phyloP scores from a whole-genome alignment of 2,888 invertebrate species.

The Volucella inflata region DNA sequence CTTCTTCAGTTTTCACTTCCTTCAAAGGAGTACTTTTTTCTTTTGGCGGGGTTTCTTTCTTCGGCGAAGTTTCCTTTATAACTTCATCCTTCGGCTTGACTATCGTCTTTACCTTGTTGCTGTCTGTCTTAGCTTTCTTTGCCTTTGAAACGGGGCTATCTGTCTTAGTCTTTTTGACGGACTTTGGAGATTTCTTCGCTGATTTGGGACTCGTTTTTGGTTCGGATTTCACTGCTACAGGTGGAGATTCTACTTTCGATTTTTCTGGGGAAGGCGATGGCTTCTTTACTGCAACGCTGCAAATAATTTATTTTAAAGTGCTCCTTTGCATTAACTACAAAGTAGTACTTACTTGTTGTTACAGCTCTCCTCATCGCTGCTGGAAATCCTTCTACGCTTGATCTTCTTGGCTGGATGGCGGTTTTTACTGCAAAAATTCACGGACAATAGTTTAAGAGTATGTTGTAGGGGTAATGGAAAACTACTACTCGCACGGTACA shows the following conservation, averaged over 20 bases:
- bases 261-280: constrained; percentile 23
- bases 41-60: constrained; percentile 22
- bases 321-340: no score
- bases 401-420: constrained; percentile 58
- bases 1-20: background rate
- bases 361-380: constrained; percentile 81
- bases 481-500: constrained; percentile 28
- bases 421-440: constrained; percentile 72
- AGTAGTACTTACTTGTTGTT: constrained; percentile 51
- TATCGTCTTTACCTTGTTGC: background rate
- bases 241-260: background rate
- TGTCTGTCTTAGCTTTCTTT: constrained; percentile 42
- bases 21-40: constrained; percentile 13
- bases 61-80: constrained; percentile 7
- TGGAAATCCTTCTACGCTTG: constrained; percentile 79
- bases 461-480: constrained; percentile 10
- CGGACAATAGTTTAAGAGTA: constrained; percentile 40
- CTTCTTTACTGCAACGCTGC: constrained; percentile 64
- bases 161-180: constrained; percentile 38
- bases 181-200: constrained; percentile 23
- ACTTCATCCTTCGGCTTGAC: background rate
- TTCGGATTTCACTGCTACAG: constrained; percentile 17
- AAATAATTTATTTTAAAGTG: background rate
- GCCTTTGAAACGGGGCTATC: constrained; percentile 25
- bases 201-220: constrained; percentile 40